Percentiles rank a stretch among this genome's conserved stretches.
Evolutionary conservation across 2,797 vertebrate species (phyloP).

Genomic region (Danio tinwini): DNA sequence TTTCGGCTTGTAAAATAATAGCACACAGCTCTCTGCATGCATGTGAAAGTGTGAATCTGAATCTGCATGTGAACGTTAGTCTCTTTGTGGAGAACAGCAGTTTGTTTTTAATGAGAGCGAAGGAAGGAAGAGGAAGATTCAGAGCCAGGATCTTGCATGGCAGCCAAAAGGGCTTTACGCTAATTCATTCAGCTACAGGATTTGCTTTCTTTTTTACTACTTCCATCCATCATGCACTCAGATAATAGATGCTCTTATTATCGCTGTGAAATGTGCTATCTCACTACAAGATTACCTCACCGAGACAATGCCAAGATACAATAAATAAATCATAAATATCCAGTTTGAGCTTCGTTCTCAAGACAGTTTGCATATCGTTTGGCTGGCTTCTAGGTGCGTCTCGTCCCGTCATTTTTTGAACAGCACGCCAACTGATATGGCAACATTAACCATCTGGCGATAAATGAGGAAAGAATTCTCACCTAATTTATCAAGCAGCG

Average conservation of each 20-base stretch:
- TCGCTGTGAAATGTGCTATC: constrained; percentile 59
- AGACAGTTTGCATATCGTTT: constrained; percentile 33
- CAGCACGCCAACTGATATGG: constrained; percentile 56
- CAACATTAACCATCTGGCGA: constrained; percentile 59
- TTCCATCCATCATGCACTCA: constrained; percentile 65
- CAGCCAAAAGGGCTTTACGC: constrained; percentile 61
- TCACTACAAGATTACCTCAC: constrained; percentile 58
- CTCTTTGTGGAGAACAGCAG: constrained; percentile 41
- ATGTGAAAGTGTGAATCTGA: constrained; percentile 38
- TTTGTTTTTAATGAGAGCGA: constrained; percentile 47
- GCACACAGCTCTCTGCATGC: constrained; percentile 35
- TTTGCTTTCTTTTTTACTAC: constrained; percentile 54
- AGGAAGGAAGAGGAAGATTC: constrained; percentile 48
- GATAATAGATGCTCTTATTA: constrained; percentile 64
- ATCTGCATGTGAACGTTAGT: constrained; percentile 35
- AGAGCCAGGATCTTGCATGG: constrained; percentile 55
- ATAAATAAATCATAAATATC: constrained; percentile 44
- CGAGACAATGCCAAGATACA: constrained; percentile 39
- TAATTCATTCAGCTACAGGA: constrained; percentile 64
- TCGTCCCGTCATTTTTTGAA: constrained; percentile 54
- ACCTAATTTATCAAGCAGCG: constrained; percentile 57
- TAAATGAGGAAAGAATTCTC: constrained; percentile 54
- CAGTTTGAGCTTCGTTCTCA: constrained; percentile 32
- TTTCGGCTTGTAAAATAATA: constrained; percentile 42
- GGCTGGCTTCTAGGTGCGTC: constrained; percentile 47